Evolutionary conservation across 2,888 invertebrate genomes (phyloP).

Genomic region (Chrysolina haemoptera): DNA sequence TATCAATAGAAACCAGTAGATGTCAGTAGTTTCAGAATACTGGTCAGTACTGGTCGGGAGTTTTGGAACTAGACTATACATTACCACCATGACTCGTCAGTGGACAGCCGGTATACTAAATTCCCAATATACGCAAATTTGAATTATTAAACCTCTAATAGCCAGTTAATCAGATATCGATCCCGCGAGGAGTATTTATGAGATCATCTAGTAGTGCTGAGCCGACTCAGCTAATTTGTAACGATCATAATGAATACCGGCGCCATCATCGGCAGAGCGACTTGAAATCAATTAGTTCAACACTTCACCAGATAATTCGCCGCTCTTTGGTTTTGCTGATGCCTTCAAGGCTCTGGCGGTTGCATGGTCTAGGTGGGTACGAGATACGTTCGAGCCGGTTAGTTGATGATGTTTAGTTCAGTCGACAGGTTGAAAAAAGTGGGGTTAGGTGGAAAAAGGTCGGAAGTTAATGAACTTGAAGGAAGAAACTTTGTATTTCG

Average conservation of each 20-base stretch:
- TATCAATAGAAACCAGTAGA: too few species aligned
- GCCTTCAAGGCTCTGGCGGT: conserved; percentile 7
- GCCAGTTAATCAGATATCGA: conserved; percentile 18
- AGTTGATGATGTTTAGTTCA: too few species aligned
- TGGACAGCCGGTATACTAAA: not conserved
- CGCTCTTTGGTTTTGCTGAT: conserved; percentile 16
- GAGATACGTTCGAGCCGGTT: not conserved
- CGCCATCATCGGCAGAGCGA: not conserved
- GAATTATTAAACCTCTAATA: not conserved
- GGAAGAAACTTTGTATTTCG: too few species aligned
- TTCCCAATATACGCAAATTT: not conserved
- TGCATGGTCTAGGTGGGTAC: not conserved
- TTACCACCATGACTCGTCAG: too few species aligned
- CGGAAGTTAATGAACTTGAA: too few species aligned
- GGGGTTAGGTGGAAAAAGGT: too few species aligned
- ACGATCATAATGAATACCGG: conserved; percentile 7
- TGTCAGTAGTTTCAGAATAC: too few species aligned
- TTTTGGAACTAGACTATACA: too few species aligned
- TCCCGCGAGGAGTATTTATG: conserved; percentile 4
- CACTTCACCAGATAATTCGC: conserved; percentile 17
- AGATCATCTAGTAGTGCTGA: not conserved
- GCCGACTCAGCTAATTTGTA: conserved; percentile 12
- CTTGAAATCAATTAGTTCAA: conserved; percentile 21
- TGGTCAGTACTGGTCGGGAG: too few species aligned
- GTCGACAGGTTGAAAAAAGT: too few species aligned